These are phyloP conservation scores for Scolopax mira DNA, from an alignment of 2,113 vertebrate genomes.

Conservation along the genomic window DNA sequence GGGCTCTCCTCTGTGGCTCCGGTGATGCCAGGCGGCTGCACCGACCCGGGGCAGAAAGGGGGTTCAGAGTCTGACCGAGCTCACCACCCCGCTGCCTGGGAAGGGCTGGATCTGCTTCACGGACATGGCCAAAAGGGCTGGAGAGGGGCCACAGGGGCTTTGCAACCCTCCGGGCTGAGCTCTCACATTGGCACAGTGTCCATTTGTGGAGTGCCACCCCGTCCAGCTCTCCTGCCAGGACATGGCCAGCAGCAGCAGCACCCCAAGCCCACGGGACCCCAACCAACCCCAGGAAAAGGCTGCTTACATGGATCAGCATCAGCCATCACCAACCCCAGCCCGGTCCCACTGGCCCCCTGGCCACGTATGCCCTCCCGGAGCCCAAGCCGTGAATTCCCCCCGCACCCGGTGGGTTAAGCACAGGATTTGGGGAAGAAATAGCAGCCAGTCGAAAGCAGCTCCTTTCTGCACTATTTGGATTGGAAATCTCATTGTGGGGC, in stretches of 20 bases:
- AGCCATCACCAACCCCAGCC: fast-evolving
- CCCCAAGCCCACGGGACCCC: fast-evolving
- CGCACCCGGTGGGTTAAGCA: fast-evolving
- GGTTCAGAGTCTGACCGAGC: background rate
- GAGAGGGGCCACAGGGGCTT: background rate
- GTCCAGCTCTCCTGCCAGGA: background rate
- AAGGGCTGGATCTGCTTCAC: background rate
- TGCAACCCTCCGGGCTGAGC: background rate
- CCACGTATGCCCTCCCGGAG: fast-evolving
- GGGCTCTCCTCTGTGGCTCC: background rate
- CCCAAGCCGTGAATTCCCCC: fast-evolving
- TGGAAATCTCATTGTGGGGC: background rate
- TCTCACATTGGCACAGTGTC: background rate
- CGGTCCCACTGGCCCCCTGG: background rate
- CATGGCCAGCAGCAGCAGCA: fast-evolving
- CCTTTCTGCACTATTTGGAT: background rate
- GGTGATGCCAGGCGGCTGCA: background rate
- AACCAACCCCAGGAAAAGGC: fast-evolving
- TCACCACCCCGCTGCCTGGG: background rate
- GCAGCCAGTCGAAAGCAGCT: background rate
- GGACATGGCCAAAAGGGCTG: background rate
- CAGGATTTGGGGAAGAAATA: background rate
- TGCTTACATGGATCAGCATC: fast-evolving
- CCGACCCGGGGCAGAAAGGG: background rate
- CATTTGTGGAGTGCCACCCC: background rate